phyloP scores from a whole-genome alignment of 92 coral and sea anemone genomes.

The Actinostola sp. region DNA sequence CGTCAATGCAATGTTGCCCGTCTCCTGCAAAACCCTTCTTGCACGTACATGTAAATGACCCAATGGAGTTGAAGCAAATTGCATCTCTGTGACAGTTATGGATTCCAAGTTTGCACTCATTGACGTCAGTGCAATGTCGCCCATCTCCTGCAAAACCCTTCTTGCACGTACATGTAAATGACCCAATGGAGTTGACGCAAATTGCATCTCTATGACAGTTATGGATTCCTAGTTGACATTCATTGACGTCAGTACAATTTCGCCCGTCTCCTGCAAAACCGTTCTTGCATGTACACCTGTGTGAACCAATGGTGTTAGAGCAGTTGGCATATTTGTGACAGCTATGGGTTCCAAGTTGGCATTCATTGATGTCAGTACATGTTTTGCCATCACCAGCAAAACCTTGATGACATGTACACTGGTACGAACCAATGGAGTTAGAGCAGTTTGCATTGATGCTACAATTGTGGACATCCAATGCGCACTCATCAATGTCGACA shows the following conservation, averaged over 20 bases:
- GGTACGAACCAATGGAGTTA: slow-evolving; percentile 19
- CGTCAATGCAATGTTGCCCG: slow-evolving; percentile 8
- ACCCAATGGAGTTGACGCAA: slow-evolving; percentile 10
- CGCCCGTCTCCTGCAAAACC: slow-evolving; percentile 20
- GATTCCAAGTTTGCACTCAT: slow-evolving; percentile 16
- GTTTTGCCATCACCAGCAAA: slow-evolving; percentile 26
- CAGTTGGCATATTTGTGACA: slow-evolving; percentile 22
- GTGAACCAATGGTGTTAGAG: slow-evolving; percentile 9
- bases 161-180: slow-evolving; percentile 12
- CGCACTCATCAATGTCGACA: slow-evolving; percentile 13
- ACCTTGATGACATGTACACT: slow-evolving; percentile 18
- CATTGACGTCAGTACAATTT: slow-evolving; percentile 8
- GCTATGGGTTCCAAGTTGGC: background rate
- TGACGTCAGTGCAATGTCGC: slow-evolving; percentile 5
- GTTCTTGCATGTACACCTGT: slow-evolving; percentile 11
- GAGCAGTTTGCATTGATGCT: slow-evolving; percentile 20
- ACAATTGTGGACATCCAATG: slow-evolving; percentile 3
- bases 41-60: too few relatives aligned
- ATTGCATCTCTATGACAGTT: background rate
- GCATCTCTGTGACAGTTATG: too few relatives aligned
- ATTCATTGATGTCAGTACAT: slow-evolving; percentile 24
- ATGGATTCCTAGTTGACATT: slow-evolving; percentile 7
- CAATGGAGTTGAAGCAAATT: too few relatives aligned
- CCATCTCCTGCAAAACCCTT: slow-evolving; percentile 18
- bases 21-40: too few relatives aligned